A percentile compares a stretch with the other conserved stretches of the same genome.
phyloP scores from a whole-genome alignment of 2,888 invertebrate genomes.

The Hydropsyche betteni region DNA sequence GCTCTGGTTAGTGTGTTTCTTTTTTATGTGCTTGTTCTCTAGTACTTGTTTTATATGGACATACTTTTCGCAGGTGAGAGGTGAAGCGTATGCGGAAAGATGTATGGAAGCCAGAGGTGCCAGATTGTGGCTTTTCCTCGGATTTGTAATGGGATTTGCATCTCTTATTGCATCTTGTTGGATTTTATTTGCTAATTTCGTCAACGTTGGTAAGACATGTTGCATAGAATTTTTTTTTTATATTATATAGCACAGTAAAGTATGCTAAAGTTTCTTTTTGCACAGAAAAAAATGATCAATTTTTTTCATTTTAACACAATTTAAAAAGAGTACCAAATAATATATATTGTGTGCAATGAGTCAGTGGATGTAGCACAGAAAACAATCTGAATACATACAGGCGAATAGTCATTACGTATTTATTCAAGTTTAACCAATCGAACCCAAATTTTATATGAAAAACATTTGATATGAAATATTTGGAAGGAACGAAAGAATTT shows the following conservation, averaged over 20 bases:
- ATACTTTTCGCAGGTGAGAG: conserved; percentile 69
- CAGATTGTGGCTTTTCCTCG: conserved; percentile 93
- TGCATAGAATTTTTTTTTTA: not conserved
- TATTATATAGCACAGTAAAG: not conserved
- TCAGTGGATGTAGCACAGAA: no score
- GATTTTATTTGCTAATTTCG: conserved; percentile 92
- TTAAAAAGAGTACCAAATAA: no score
- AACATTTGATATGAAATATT: no score
- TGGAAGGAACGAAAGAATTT: no score
- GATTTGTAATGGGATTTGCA: conserved; percentile 96
- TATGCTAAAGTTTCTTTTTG: not conserved
- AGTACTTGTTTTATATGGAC: not conserved
- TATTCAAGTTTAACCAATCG: no score
- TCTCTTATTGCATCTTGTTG: conserved; percentile 95
- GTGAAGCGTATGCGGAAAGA: conserved; percentile 84
- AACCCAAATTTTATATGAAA: no score
- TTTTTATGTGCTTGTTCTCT: not conserved
- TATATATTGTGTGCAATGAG: no score
- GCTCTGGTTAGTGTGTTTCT: conserved; percentile 71
- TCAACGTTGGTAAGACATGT: conserved; percentile 69
- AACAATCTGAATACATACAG: no score
- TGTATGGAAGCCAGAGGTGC: conserved; percentile 89
- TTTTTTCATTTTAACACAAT: no score
- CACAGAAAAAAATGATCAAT: no score
- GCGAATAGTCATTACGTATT: no score